phyloP scores from a whole-genome alignment of 2,797 vertebrate genomes.

The Danio albolineatus region DNA sequence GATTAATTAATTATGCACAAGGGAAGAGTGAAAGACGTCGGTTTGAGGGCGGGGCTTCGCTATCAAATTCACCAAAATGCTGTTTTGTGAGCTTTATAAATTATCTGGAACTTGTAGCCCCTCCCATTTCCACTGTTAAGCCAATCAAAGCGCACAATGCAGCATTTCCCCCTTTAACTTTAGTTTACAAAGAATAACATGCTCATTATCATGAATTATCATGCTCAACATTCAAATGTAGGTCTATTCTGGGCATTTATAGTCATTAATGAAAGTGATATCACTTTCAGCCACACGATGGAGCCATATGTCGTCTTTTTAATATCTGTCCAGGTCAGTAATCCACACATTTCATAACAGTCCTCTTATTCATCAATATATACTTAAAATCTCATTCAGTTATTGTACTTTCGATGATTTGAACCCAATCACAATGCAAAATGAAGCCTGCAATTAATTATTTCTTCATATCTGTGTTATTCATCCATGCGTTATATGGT shows the following conservation, averaged over 20 bases:
- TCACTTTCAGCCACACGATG: neutral
- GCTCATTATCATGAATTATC: no score
- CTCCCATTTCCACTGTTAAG: no score
- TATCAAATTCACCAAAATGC: neutral
- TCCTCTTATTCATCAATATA: neutral
- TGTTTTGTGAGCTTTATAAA: neutral
- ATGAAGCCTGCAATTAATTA: neutral
- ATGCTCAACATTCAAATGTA: no score
- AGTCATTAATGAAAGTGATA: neutral
- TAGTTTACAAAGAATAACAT: neutral
- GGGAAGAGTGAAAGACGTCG: slow-evolving; percentile 41
- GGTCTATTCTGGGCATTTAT: neutral
- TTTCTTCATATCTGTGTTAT: neutral
- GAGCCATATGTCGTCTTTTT: slow-evolving; percentile 1
- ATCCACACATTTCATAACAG: neutral
- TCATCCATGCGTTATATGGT: neutral
- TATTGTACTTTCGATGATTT: neutral
- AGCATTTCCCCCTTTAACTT: neutral
- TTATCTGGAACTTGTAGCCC: no score
- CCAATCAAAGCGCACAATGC: no score
- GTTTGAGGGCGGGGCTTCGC: slow-evolving; percentile 58
- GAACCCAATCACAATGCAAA: slow-evolving; percentile 4
- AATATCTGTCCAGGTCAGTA: neutral
- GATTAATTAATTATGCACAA: slow-evolving; percentile 1
- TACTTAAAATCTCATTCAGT: neutral